Percentiles rank a stretch among this genome's conserved stretches.
Conservation (phyloP, 2,797 vertebrate genomes). For the Paguma larvata region DNA sequence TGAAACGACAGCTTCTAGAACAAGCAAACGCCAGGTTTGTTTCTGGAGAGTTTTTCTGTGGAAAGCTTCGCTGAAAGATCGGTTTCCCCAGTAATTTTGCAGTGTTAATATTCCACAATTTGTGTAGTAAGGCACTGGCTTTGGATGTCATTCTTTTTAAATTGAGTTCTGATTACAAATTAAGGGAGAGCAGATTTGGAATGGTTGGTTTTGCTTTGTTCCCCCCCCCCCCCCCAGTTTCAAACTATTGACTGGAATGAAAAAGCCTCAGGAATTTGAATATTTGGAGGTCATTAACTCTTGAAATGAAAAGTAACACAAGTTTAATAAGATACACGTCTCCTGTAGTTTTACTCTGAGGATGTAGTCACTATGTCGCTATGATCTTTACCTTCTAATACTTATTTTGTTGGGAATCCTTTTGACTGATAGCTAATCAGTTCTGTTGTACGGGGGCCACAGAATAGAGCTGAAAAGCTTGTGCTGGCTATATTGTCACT, state of each 20-base stretch:
- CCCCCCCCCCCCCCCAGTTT: not conserved
- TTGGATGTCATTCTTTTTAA: conserved; percentile 47
- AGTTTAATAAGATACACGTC: conserved; percentile 77
- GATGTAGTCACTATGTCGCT: conserved; percentile 80
- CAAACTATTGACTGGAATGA: conserved; percentile 48
- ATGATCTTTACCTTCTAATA: conserved; percentile 81
- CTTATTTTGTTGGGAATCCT: conserved; percentile 81
- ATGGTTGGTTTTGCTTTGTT: not conserved
- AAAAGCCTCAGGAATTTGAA: conserved; percentile 62
- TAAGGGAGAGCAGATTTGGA: conserved; percentile 25
- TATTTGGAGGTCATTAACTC: conserved; percentile 68
- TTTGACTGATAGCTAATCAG: conserved; percentile 85
- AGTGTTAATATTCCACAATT: conserved; percentile 47
- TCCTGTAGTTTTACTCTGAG: conserved; percentile 84
- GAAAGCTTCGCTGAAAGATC: conserved; percentile 30
- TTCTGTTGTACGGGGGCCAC: conserved; percentile 84
- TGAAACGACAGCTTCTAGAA: conserved; percentile 51
- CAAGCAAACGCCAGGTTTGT: conserved; percentile 11
- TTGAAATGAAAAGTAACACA: conserved; percentile 73
- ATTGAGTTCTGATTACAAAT: conserved; percentile 55
- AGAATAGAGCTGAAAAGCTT: conserved; percentile 84
- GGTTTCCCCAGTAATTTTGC: conserved; percentile 40
- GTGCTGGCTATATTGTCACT: conserved; percentile 85
- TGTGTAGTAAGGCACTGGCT: conserved; percentile 10
- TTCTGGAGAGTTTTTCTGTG: conserved; percentile 53